Base-by-base conservation (phyloP, 92 coral and sea anemone species). In the Diadumene lineata region DNA sequence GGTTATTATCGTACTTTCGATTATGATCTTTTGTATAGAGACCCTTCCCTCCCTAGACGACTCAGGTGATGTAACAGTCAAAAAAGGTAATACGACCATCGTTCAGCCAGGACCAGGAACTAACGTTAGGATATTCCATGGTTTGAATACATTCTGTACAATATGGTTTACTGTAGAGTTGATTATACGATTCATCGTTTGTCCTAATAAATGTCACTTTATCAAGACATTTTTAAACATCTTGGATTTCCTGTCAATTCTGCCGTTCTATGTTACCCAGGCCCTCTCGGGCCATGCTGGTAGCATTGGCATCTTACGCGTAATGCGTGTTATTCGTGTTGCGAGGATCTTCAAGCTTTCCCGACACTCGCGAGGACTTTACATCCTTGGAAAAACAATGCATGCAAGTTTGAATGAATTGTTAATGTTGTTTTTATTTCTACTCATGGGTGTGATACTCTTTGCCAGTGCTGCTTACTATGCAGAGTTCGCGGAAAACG, bases 381-480 rank as follows among this genome's bases (percentile, higher is more conserved):
- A 94, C 56, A 89, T 94, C 60, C 82, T 94, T 31, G 98, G 98
- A 4, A 90, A 92, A 74, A 94, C 98, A 0, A 86, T 94, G 34
- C 86, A 79, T 69, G 81, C 98, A 48, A 94, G 98, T 79, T 62
- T 90, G 71, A 94, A 92, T 34, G 98, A 94, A 70, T 82, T 94
- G 23, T 72, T 94, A 8, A 94, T 94, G 98, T 74, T 94, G 57
- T 82, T 89, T 82, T 70, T 94, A 74, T 94, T 96, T 66, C 86
- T 96, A 22, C 76, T 96, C 22, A 86, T 96, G 67, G 99, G 99
- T 8, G 93, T 96, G 17, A 86, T 96, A 21, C 56, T 96, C 64
- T 96, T 96, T 29, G 88, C 97, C 17, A 96, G 99, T 56, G 99
- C 93, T 9, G 96, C 94, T 9, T 96, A 96, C 70, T 96, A 96